Evolutionary conservation across 2,113 vertebrate species (phyloP), one percentile per base, ranked within the genome.

Genomic region (Alethe diademata): DNA sequence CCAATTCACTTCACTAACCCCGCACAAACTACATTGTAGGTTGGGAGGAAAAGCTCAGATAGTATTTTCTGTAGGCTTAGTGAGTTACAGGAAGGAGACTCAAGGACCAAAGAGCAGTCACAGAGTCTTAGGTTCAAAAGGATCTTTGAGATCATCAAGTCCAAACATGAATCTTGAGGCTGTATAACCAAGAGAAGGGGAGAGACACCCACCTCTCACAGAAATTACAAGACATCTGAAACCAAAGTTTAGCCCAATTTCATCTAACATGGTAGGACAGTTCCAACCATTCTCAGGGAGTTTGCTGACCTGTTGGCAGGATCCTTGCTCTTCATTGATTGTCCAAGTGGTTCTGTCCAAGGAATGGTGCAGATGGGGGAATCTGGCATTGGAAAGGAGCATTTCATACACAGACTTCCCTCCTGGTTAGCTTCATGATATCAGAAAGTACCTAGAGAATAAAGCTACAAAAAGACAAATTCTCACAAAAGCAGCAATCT

Each of bases 231-330:
- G 28, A 12, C 20, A 50, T 6, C 14, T 29, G 40, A 81, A 87
- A 61, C 4, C 35, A 75, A 82, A 69, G 42, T 20, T 64, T 70
- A 73, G 50, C 2, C 4, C 8, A 20, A 16, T 53, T 76, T 76
- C 22, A 40, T 47, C 25, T 53, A 31, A 53, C 0, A 0, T n/a
- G 8, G 14, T 35, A 19, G 45, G 12, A 43, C 1, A 1, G 36
- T 66, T 43, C 45, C 26, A 73, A 24, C 8, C 29, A 60, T 56
- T 76, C 47, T 86, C 60, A 33, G 71, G 31, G 36, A 48, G 18
- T 76, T 57, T 93, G 25, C 23, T 73, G 56, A 56, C 18, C 15
- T 10, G 0, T 67, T 56, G 0, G 0, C 31, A 54, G n/a, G 29
- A 42, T 66, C 6, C 14, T 66, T 57, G 23, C 9, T 75, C 11